Evolutionary conservation across 2,113 vertebrate species (phyloP), one percentile per base, ranked within the genome.

Genomic region (Oncorhynchus nerka): DNA sequence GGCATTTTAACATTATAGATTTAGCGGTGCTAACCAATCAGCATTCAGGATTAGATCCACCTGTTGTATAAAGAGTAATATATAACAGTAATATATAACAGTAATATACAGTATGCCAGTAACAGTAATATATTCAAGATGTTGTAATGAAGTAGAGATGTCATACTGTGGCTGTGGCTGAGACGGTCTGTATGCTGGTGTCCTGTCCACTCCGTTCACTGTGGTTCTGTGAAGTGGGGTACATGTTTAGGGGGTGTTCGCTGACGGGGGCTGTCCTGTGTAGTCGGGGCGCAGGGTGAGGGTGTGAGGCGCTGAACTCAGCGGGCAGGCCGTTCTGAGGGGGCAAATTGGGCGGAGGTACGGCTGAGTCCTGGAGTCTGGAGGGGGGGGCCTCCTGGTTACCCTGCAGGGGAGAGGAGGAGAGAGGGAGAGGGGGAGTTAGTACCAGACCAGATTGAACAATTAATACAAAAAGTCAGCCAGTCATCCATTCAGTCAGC

Each of bases 131-230:
- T 45, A 45, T 45, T 3, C 39, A 45, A 45, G 39, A 45, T 45
- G 8, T 11, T 11, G 39, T 45, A 45, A 9, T 45, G 11, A 45
- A 45, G 39, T 11, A 45, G 39, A 45, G 39, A 45, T 74, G 45
- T 93, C 97, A 97, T 97, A 98, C 97, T 95, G 97, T 98, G 92
- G 96, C 96, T 76, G 96, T 98, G 91, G 95, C 96, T 55, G 96
- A 95, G 89, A 98, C 96, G 26, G 95, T 94, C 93, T 97, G 96
- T 90, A 94, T 92, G 86, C 92, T 93, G 79, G 92, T 92, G 89
- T 97, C 96, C 19, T 94, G 87, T 5, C 92, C 93, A 51, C 92
- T 95, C 83, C 93, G 96, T 92, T 97, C 97, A 0, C 92, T 94
- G 94, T 97, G 97, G 86, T 94, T 93, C 94, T 96, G 97, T 68